phyloP scores from a whole-genome alignment of 1,140 invertebrate genomes.

The Magallana angulata region DNA sequence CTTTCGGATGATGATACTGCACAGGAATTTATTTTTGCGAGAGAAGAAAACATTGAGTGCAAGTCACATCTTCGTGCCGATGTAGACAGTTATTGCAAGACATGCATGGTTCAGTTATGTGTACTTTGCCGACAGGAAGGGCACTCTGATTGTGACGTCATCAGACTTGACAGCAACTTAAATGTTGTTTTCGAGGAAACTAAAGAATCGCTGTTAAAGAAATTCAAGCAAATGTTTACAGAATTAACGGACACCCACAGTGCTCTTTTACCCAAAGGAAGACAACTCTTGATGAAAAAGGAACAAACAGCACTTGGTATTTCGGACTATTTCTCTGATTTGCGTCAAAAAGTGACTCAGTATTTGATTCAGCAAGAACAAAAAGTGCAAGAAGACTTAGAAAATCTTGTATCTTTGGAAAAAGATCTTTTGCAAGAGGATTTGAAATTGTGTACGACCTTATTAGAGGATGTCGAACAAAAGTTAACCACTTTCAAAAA shows the following conservation, averaged over 20 bases:
- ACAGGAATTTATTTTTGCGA: background rate
- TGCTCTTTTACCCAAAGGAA: background rate
- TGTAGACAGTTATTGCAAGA: constrained; percentile 13
- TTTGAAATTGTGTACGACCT: background rate
- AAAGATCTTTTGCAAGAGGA: background rate
- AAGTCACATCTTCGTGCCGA: background rate
- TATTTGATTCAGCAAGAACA: constrained; percentile 18
- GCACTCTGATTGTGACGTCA: background rate
- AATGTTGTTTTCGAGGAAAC: background rate
- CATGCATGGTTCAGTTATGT: background rate
- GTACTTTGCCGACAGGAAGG: background rate
- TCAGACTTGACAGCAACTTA: background rate
- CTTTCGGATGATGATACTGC: background rate
- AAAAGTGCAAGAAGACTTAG: constrained; percentile 30
- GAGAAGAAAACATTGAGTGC: background rate
- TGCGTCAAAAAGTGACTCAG: constrained; percentile 18
- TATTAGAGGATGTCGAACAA: background rate
- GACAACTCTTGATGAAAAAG: constrained; percentile 33
- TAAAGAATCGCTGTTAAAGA: background rate
- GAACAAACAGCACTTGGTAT: constrained; percentile 16
- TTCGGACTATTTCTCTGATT: constrained; percentile 30
- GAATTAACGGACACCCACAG: background rate
- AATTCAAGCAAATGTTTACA: background rate
- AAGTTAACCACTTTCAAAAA: background rate
- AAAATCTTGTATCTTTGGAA: background rate